Evolutionary conservation across 2,888 invertebrate species (phyloP).

Genomic region (Dioctria linearis): DNA sequence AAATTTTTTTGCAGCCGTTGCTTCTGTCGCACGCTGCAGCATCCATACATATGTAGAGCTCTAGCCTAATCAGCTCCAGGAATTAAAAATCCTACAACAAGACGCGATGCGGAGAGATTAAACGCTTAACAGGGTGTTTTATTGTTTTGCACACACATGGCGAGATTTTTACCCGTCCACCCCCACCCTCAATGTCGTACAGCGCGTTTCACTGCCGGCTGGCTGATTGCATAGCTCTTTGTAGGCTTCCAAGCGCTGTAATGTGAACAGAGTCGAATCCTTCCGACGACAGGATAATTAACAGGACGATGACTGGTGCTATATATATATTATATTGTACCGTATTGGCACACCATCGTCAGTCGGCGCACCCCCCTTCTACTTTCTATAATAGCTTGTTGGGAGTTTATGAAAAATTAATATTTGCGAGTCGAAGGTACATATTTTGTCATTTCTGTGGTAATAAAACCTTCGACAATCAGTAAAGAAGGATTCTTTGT

Average conservation of each 20-base stretch:
- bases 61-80: neutral
- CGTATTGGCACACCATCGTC: neutral
- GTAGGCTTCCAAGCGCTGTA: slow-evolving; percentile 15
- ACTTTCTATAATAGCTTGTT: slow-evolving; percentile 11
- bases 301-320: slow-evolving; percentile 5
- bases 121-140: slow-evolving; percentile 59
- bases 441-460: slow-evolving; percentile 47
- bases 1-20: no score
- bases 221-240: neutral
- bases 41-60: neutral
- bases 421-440: slow-evolving; percentile 53
- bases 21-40: no score
- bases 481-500: slow-evolving; percentile 22
- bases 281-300: slow-evolving; percentile 46
- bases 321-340: neutral
- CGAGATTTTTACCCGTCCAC: slow-evolving; percentile 54
- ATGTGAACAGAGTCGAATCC: neutral
- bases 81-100: slow-evolving; percentile 23
- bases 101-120: slow-evolving; percentile 56
- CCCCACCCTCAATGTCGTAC: slow-evolving; percentile 2
- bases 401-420: slow-evolving; percentile 55
- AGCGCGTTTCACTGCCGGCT: neutral
- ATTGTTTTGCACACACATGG: slow-evolving; percentile 58
- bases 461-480: slow-evolving; percentile 52
- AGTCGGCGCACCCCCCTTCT: slow-evolving; percentile 2